Base-by-base conservation (phyloP, 2,888 invertebrate species). In the Ischnura elegans region DNA sequence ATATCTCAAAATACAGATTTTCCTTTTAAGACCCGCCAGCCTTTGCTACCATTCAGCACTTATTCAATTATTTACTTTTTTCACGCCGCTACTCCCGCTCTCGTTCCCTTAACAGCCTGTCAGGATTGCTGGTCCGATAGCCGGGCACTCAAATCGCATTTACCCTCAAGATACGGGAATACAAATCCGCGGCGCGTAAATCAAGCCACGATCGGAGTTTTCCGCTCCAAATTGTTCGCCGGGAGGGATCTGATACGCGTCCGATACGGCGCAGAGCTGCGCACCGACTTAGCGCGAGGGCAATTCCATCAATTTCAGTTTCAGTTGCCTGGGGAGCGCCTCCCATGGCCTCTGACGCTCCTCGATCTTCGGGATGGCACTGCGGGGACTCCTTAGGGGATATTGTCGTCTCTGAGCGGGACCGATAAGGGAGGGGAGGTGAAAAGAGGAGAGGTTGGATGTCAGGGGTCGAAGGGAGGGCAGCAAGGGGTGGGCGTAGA, bases 241-340 rank as follows among this genome's bases (percentile, higher is more conserved):
- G 51, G 51, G 51, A 42, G 90, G 61, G 90, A 90, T 66, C 61
- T 43, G 90, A 90, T 90, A 90, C 90, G 61, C 21, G 90, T 61
- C 25, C 61, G 61, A 90, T 90, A 90, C 61, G 36, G 43, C 90
- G 42, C n/a, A 61, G 90, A 42, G 21, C 61, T n/a, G 61, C 45
- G 45, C 61, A 21, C 61, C 43, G 61, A 66, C n/a, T 5, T 61
- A 29, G 90, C 51, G 55, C 10, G 47, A 19, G 42, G 21, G 87
- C 55, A 87, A 90, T 90, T 90, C 90, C 90, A 90, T 90, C 90
- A 90, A 90, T 90, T 90, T 90, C 90, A 90, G 90, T 90, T 90
- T 90, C 55, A 90, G 90, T 36, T 90, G 90, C 45, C 90, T 90
- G n/a, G 90, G 90, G 90, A 90, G n/a, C 90, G 43, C 90, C 61